phyloP scores from a whole-genome alignment of 2,888 invertebrate genomes.

The Trachelus troglodyta region DNA sequence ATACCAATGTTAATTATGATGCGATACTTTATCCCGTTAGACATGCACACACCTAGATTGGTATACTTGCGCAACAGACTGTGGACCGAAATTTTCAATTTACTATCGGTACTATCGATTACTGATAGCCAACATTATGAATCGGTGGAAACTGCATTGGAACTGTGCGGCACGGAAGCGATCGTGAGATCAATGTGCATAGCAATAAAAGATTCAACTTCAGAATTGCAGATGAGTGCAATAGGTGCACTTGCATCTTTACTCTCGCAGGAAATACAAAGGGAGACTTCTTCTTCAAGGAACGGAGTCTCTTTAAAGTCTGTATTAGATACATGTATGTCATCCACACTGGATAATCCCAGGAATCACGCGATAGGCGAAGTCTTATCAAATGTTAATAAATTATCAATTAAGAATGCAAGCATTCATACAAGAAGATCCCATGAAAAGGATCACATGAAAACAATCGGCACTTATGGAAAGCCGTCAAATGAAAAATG shows the following conservation, averaged over 20 bases:
- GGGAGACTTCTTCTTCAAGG: constrained; percentile 33
- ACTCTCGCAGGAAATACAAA: constrained; percentile 54
- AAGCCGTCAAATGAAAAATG: background rate
- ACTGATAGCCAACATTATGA: constrained; percentile 56
- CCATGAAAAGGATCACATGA: constrained; percentile 8
- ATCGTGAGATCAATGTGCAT: constrained; percentile 46
- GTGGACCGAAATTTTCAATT: constrained; percentile 67
- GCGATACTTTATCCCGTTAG: constrained; percentile 39
- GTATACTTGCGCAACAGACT: constrained; percentile 67
- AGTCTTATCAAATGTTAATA: constrained; percentile 42
- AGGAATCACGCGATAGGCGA: constrained; percentile 33
- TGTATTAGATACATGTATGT: constrained; percentile 41
- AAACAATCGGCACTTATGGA: background rate
- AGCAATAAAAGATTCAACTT: constrained; percentile 44
- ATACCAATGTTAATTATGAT: background rate
- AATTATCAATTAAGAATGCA: constrained; percentile 38
- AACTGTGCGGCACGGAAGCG: constrained; percentile 40
- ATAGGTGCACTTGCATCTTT: constrained; percentile 54
- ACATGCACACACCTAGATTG: constrained; percentile 59
- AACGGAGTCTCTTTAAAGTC: constrained; percentile 30
- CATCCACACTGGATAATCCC: constrained; percentile 20
- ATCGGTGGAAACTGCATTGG: constrained; percentile 49
- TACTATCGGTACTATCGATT: constrained; percentile 62
- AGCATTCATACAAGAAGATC: constrained; percentile 25
- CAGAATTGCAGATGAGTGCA: constrained; percentile 54